Evolutionary conservation across 2,888 invertebrate genomes (phyloP).

Genomic region (Lasioglossum malachurum): DNA sequence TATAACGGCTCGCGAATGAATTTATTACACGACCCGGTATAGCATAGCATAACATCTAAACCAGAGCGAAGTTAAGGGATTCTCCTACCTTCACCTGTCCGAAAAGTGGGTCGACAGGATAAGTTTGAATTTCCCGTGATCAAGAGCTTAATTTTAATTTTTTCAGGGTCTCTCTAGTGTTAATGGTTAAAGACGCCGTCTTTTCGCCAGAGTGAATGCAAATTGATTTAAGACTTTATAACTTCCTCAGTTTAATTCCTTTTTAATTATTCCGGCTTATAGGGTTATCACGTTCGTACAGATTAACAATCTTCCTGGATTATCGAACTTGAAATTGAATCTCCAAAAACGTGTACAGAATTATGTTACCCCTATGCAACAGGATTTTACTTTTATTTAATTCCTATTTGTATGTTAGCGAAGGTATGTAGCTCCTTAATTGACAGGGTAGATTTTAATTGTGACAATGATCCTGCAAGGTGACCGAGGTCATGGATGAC

Average conservation of each 20-base stretch:
- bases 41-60: not conserved
- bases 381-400: not conserved
- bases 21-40: not conserved
- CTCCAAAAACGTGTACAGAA: not conserved
- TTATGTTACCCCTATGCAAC: not conserved
- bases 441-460: not conserved
- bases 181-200: not conserved
- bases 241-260: not conserved
- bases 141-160: not conserved
- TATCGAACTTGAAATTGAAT: not conserved
- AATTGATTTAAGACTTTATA: not conserved
- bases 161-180: not conserved
- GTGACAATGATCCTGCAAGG: slow-evolving; percentile 60
- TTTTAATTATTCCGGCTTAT: not conserved
- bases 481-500: slow-evolving; percentile 80
- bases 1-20: not conserved
- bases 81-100: not conserved
- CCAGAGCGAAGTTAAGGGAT: not conserved
- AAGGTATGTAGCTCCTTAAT: not conserved
- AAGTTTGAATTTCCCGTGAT: not conserved
- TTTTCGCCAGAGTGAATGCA: not conserved
- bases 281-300: not conserved
- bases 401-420: not conserved
- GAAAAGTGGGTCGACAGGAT: not conserved
- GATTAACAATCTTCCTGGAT: not conserved